Conservation (phyloP, 2,888 invertebrate genomes). For the Nephrotoma appendiculata region DNA sequence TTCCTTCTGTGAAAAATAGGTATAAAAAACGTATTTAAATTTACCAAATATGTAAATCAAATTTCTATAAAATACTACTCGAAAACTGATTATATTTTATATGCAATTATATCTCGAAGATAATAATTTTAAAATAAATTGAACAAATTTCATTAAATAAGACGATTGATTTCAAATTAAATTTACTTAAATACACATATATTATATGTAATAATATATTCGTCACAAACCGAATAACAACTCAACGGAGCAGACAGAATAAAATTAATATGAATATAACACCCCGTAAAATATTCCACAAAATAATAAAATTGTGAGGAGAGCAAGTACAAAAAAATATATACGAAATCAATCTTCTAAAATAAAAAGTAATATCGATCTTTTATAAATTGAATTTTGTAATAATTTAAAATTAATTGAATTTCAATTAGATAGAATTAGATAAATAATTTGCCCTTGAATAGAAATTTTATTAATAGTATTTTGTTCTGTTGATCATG, state of each 20-base stretch:
- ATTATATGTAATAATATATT: too few species aligned
- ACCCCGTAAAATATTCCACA: background rate
- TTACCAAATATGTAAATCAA: too few species aligned
- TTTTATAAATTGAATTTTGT: background rate
- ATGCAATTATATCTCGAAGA: too few species aligned
- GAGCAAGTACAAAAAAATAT: background rate
- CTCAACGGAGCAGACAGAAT: background rate
- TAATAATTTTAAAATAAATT: background rate
- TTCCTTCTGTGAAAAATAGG: too few species aligned
- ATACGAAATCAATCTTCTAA: background rate
- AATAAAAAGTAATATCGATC: background rate
- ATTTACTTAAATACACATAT: background rate
- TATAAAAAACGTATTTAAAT: too few species aligned
- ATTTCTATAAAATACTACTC: too few species aligned
- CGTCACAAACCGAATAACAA: background rate
- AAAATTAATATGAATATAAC: background rate
- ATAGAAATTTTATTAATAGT: background rate
- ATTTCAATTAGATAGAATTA: background rate
- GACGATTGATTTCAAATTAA: background rate
- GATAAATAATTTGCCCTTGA: background rate
- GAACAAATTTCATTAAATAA: background rate
- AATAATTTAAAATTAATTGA: background rate
- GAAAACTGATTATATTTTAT: too few species aligned
- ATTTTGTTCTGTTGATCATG: background rate
- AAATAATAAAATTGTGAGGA: background rate